Base-by-base conservation (phyloP, 2,888 invertebrate species). In the Eudasyphora cyanicolor region DNA sequence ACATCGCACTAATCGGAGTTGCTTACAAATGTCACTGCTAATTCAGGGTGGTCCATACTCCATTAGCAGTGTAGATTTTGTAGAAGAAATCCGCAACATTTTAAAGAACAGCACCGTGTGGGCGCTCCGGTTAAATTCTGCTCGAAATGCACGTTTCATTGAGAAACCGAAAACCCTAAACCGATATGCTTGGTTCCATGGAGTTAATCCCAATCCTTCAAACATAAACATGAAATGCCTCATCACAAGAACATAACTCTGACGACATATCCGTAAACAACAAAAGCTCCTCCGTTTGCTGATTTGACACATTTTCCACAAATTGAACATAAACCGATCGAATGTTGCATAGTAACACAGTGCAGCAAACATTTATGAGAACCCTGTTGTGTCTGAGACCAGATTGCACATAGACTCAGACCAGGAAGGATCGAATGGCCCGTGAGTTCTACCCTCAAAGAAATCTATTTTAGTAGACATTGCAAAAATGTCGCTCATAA, bases 111-210 rank as follows among this genome's bases (percentile, higher is more conserved):
- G 14, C 54, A 42, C 76, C 75, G 76, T 75, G 82, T 73, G 76
- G 76, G 76, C 62, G 82, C 64, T 64, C n/a, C n/a, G n/a, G n/a
- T n/a, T n/a, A 60, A 54, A 70, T 54, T 79, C 76, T 82, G 27
- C 6, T 29, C 1, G 14, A 24, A 67, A 45, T 69, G 45, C 24
- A 24, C 27, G 57, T 70, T 49, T 17, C 32, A 81, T n/a, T 67
- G 67, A 49, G 76, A 73, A 77, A n/a, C n/a, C n/a, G n/a, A n/a
- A n/a, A n/a, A n/a, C n/a, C n/a, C n/a, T n/a, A n/a, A 70, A 69
- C 35, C 54, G 51, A 76, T 82, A 57, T 64, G 24, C 45, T 71
- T 70, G 75, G 12, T 78, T 71, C 70, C 70, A 82, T 75, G 79
- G 79, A 79, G 75, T 71, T 51, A 77, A 62, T 35, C 38, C 32